Conservation (phyloP, 64 coral and sea anemone genomes). For the Orbicella faveolata region DNA sequence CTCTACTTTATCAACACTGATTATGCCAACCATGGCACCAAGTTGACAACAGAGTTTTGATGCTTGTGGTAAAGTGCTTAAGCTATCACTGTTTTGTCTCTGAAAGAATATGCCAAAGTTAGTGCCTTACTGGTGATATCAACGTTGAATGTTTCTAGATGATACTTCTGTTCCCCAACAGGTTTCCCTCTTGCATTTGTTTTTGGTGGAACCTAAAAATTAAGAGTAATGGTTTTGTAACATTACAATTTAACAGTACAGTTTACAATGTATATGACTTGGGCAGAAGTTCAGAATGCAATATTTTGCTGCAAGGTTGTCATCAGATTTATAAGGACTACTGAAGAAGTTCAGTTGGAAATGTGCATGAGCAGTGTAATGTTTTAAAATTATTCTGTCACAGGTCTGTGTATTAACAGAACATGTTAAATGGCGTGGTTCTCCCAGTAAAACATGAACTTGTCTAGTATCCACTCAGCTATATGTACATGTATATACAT, state of each 20-base stretch:
- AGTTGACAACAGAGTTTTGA: slow-evolving; percentile 5
- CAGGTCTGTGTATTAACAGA: too few relatives aligned
- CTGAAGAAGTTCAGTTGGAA: background rate
- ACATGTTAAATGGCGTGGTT: background rate
- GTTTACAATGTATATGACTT: too few relatives aligned
- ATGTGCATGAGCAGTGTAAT: too few relatives aligned
- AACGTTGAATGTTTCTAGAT: slow-evolving; percentile 43
- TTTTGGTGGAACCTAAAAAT: slow-evolving; percentile 36
- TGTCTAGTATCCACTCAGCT: background rate
- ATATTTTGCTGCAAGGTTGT: background rate
- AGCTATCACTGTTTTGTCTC: background rate
- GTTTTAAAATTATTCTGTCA: too few relatives aligned
- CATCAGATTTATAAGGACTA: too few relatives aligned
- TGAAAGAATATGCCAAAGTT: slow-evolving; percentile 37
- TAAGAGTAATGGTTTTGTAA: background rate
- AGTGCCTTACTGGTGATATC: slow-evolving; percentile 29
- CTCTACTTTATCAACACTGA: background rate
- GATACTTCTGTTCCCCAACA: slow-evolving; percentile 30
- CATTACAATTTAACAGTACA: background rate
- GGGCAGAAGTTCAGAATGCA: too few relatives aligned
- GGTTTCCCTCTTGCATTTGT: slow-evolving; percentile 32
- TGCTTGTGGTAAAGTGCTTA: background rate
- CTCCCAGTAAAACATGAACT: background rate
- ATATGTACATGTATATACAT: background rate
- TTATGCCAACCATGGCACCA: slow-evolving; percentile 40